These are phyloP conservation scores for Hemithea aestivaria DNA, from an alignment of 2,888 invertebrate species.

Conservation along the genomic window DNA sequence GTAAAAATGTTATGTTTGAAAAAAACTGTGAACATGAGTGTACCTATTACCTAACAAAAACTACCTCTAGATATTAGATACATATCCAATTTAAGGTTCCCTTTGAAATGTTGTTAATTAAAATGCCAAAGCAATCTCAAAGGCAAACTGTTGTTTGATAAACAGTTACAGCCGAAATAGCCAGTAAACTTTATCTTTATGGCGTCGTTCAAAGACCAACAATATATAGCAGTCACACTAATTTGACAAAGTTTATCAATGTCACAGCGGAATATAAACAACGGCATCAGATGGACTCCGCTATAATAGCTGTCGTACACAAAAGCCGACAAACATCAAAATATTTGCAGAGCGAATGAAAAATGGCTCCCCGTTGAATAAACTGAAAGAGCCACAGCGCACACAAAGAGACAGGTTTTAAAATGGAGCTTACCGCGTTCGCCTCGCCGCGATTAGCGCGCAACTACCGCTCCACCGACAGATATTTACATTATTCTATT, in stretches of 20 bases:
- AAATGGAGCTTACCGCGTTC: constrained; percentile 59
- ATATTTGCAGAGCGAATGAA: constrained; percentile 71
- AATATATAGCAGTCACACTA: constrained; percentile 27
- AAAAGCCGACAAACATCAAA: constrained; percentile 63
- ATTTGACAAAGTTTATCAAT: constrained; percentile 35
- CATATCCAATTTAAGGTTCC: too few relatives aligned
- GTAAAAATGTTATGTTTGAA: too few relatives aligned
- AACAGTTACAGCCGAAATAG: constrained; percentile 1
- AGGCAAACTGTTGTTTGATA: constrained; percentile 1
- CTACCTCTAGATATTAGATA: too few relatives aligned
- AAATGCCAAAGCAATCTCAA: not conserved
- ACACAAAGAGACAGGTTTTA: constrained; percentile 62
- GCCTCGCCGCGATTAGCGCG: constrained; percentile 61
- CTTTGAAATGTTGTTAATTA: too few relatives aligned
- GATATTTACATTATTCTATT: constrained; percentile 71
- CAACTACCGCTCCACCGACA: constrained; percentile 54
- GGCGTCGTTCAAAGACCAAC: constrained; percentile 14
- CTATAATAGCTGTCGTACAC: constrained; percentile 44
- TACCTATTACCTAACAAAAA: too few relatives aligned
- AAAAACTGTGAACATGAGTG: too few relatives aligned
- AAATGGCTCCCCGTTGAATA: constrained; percentile 58
- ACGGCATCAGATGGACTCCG: constrained; percentile 42
- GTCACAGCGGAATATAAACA: constrained; percentile 32
- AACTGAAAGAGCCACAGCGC: constrained; percentile 42
- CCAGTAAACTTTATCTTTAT: constrained; percentile 7